Evolutionary conservation across 2,888 invertebrate species (phyloP).

Genomic region (Macropis europaea): DNA sequence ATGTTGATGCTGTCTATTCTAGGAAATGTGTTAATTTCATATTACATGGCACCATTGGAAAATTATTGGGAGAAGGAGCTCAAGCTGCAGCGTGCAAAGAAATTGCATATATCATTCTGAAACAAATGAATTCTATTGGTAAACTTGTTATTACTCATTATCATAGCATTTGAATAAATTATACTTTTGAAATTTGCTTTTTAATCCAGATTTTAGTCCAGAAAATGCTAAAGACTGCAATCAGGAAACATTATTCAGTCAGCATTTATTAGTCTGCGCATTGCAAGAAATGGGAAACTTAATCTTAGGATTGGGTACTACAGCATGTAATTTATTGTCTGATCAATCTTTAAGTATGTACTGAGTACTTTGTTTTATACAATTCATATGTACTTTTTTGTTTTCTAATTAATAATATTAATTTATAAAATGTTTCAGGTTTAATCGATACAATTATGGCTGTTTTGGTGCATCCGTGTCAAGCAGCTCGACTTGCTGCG

Average conservation of each 20-base stretch:
- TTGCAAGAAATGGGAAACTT: conserved; percentile 96
- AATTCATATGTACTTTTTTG: not conserved
- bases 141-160: conserved; percentile 14
- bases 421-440: conserved; percentile 79
- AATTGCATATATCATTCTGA: conserved; percentile 93
- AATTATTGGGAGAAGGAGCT: conserved; percentile 97
- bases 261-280: conserved; percentile 95
- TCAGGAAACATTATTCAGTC: conserved; percentile 94
- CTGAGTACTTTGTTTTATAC: conserved; percentile 4
- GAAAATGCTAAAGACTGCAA: conserved; percentile 95
- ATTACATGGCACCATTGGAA: conserved; percentile 93
- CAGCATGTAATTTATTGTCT: conserved; percentile 93
- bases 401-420: not conserved
- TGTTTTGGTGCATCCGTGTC: conserved; percentile 96
- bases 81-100: conserved; percentile 97
- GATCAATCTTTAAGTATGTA: conserved; percentile 90
- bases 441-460: conserved; percentile 89
- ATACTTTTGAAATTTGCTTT: not conserved
- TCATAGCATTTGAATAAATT: not conserved
- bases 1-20: conserved; percentile 98
- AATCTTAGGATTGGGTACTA: conserved; percentile 95
- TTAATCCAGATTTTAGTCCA: conserved; percentile 88
- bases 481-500: conserved; percentile 95
- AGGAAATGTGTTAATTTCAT: conserved; percentile 98
- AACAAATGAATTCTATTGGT: conserved; percentile 96